Base-by-base conservation (phyloP, 2,888 invertebrate species). In the Drosophila acutilabella region DNA sequence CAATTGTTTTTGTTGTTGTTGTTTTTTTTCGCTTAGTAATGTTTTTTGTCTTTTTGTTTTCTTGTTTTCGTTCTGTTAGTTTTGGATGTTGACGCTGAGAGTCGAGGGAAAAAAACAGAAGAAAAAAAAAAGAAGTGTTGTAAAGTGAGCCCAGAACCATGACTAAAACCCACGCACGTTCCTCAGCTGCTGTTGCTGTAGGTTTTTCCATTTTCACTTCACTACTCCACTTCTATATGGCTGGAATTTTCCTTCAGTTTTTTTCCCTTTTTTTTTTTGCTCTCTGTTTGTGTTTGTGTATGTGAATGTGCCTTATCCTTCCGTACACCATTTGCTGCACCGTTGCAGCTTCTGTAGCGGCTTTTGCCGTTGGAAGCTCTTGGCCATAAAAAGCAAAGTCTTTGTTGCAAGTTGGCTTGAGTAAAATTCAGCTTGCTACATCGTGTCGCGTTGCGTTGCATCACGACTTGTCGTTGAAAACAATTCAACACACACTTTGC, bases 401-500 rank as follows among this genome's bases (percentile, higher is more conserved):
- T 87, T 88, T 86, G 86, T 86, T 89, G 61, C 53, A 53, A 26
- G 23, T 52, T 51, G 59, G 30, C 59, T 41, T 41, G 79, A 78
- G 78, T 77, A 72, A 82, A 80, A 44, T 53, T 36, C 38, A 48
- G 47, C 20, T 69, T 59, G 52, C 67, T 45, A 53, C 36, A 5
- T 13, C 41, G 20, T 13, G 30, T 18, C 26, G 20, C 16, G 48
- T 30, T 16, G n/a, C 14, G 16, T 33, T 33, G 36, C 36, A 13
- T 36, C 1, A 11, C 33, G 33, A 13, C 8, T 36, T 13, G 36
- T 36, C 57, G 45, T 33, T 50, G 56, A 66, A 80, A 68, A 80
- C 83, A 82, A 80, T 76, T 80, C 65, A 58, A 66, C 61, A 79
- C 50, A 59, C 59, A 47, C 57, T 57, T 45, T 47, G 45, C 16